These are phyloP conservation scores for Sussaba pulchella DNA, from an alignment of 2,888 invertebrate species.

Conservation along the genomic window DNA sequence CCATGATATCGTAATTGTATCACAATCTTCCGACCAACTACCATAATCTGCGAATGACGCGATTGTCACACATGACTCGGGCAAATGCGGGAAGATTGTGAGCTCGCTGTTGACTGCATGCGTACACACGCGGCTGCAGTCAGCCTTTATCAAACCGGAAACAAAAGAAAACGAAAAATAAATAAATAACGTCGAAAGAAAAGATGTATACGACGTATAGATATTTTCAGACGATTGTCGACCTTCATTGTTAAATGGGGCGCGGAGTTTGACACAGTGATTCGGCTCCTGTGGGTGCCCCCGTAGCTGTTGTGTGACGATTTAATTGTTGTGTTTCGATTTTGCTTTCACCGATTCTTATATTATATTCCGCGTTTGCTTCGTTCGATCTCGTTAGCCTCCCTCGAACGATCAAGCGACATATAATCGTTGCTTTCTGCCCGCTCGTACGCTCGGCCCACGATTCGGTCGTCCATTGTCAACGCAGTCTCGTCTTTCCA, in stretches of 20 bases:
- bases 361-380: constrained; percentile 17
- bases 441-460: neutral
- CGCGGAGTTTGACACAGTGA: constrained; percentile 2
- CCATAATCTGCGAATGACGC: constrained; percentile 49
- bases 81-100: constrained; percentile 65
- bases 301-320: constrained; percentile 27
- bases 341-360: constrained; percentile 16
- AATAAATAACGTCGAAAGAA: constrained; percentile 2
- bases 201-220: constrained; percentile 23
- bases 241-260: constrained; percentile 32
- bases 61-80: constrained; percentile 29
- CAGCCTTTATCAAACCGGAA: constrained; percentile 48
- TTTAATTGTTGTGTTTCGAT: constrained; percentile 28
- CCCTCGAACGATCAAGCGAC: constrained; percentile 74
- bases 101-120: neutral
- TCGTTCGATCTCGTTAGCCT: constrained; percentile 60
- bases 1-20: constrained; percentile 25
- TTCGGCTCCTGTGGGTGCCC: neutral
- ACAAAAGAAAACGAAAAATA: constrained; percentile 53
- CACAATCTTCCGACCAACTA: constrained; percentile 14
- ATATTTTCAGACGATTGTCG: constrained; percentile 48
- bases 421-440: constrained; percentile 11
- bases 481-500: constrained; percentile 54
- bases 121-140: neutral
- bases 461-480: constrained; percentile 65